A percentile compares a stretch with the other conserved stretches of the same genome.
These are phyloP conservation scores for Odontomachus brunneus DNA, from an alignment of 1,140 invertebrate species.

Conservation along the genomic window DNA sequence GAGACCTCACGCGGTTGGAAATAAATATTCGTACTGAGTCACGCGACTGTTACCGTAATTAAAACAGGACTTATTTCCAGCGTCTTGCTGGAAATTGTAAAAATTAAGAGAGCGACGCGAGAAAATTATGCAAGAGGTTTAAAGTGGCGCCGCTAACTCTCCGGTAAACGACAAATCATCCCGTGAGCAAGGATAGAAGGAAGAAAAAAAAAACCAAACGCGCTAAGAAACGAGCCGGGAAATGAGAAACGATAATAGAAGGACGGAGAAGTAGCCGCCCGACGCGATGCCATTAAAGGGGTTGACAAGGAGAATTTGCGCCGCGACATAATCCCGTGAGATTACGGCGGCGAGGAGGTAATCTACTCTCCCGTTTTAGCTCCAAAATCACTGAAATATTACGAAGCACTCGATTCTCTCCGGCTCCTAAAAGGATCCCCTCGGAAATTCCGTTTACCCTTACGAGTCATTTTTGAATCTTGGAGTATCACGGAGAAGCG, in stretches of 20 bases:
- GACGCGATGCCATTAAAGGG: background rate
- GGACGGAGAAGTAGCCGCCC: slow-evolving; percentile 7
- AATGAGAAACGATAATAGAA: slow-evolving; percentile 52
- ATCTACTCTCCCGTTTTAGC: slow-evolving; percentile 28
- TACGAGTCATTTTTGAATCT: background rate
- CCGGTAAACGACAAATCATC: background rate
- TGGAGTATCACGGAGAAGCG: background rate
- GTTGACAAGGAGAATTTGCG: slow-evolving; percentile 45
- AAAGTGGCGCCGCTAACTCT: background rate
- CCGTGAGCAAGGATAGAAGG: background rate
- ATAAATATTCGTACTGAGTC: background rate
- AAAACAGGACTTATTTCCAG: too few relatives aligned
- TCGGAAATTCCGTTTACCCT: slow-evolving; percentile 17
- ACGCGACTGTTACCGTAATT: background rate
- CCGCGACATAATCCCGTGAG: slow-evolving; percentile 25
- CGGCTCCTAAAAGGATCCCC: background rate
- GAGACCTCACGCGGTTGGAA: background rate
- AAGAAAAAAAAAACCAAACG: slow-evolving; percentile 8
- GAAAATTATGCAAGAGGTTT: background rate
- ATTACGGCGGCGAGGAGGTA: slow-evolving; percentile 11
- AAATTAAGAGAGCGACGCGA: background rate
- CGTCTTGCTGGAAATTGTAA: background rate
- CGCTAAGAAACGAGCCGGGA: slow-evolving; percentile 28
- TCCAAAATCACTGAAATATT: slow-evolving; percentile 37
- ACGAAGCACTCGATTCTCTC: slow-evolving; percentile 22